Percentiles rank a stretch among this genome's conserved stretches.
Conservation (phyloP, 2,888 invertebrate genomes). For the Sphaerophoria taeniata region DNA sequence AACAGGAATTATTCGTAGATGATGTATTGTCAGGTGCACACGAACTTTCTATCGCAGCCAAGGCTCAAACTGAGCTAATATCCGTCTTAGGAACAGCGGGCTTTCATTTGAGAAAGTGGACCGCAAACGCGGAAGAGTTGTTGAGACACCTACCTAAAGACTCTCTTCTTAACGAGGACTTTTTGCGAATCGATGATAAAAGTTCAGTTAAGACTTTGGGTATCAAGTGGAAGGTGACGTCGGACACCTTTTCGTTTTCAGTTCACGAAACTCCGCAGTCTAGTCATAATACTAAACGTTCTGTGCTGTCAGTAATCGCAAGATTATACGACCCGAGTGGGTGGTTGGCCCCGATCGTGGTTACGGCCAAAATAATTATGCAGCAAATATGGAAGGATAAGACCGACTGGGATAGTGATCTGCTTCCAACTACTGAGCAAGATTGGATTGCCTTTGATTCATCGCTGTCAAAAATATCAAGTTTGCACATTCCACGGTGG, state of each 20-base stretch:
- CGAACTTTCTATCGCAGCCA: background rate
- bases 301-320: background rate
- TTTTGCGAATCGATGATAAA: constrained; percentile 8
- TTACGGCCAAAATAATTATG: constrained; percentile 4
- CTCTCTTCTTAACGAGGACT: constrained; percentile 6
- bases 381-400: constrained; percentile 35
- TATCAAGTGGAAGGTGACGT: background rate
- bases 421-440: background rate
- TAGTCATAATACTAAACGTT: constrained; percentile 1
- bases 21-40: background rate
- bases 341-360: constrained; percentile 8
- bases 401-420: constrained; percentile 40
- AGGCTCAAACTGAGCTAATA: constrained; percentile 5
- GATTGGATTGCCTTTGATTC: constrained; percentile 26
- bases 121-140: background rate
- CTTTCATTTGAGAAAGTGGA: constrained; percentile 9
- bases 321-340: constrained; percentile 13
- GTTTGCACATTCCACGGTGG: constrained; percentile 46
- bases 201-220: constrained; percentile 14
- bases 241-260: constrained; percentile 19
- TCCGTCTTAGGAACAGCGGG: background rate
- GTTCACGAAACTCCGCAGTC: background rate
- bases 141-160: background rate
- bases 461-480: background rate
- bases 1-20: too few species aligned